Evolutionary conservation across 2,888 invertebrate genomes (phyloP).

Genomic region (Nipponacmea schrenckii): DNA sequence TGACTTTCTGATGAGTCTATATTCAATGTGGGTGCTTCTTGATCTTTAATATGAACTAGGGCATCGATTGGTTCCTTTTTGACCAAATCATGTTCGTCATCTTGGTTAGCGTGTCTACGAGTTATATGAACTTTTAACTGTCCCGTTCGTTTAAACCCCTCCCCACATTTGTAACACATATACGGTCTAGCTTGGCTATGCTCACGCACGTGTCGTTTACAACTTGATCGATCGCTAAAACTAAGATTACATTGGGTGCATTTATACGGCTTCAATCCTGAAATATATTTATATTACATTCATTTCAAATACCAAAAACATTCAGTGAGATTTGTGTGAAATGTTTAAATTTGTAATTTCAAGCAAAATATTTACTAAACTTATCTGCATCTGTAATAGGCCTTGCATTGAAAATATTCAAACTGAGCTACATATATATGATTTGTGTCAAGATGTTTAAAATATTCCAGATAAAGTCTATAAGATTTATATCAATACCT

Average conservation of each 20-base stretch:
- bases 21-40: slow-evolving; percentile 9
- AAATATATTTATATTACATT: slow-evolving; percentile 22
- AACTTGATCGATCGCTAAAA: slow-evolving; percentile 63
- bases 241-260: slow-evolving; percentile 58
- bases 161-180: slow-evolving; percentile 57
- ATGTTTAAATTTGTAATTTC: no score
- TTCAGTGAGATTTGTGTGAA: no score
- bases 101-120: slow-evolving; percentile 36
- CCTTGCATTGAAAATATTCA: no score
- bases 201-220: slow-evolving; percentile 59
- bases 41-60: slow-evolving; percentile 15
- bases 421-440: no score
- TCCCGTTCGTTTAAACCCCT: slow-evolving; percentile 56
- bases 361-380: no score
- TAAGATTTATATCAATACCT: no score
- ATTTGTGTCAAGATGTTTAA: no score
- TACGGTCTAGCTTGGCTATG: slow-evolving; percentile 57
- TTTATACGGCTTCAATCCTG: slow-evolving; percentile 60
- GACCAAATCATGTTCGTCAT: slow-evolving; percentile 27
- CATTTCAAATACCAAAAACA: no score
- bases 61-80: slow-evolving; percentile 32
- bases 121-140: slow-evolving; percentile 56
- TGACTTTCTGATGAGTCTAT: slow-evolving; percentile 29
- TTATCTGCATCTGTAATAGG: no score
- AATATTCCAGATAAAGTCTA: no score